Conservation (phyloP, 2,113 vertebrate species). For the Phylloscopus trochiloides region DNA sequence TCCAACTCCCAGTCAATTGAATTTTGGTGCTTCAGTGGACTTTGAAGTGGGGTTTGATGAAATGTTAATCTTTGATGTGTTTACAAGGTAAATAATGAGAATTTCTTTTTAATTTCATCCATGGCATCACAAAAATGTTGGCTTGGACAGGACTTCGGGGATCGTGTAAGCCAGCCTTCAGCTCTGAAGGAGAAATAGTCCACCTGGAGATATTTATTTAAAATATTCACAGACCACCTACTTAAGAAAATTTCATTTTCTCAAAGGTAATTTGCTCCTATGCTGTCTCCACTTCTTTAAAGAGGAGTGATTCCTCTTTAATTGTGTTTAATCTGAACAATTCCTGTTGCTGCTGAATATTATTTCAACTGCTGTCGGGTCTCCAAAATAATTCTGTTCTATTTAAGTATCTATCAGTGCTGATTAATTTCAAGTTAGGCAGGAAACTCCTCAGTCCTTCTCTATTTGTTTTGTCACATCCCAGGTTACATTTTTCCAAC, state of each 20-base stretch:
- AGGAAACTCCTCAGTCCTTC: neutral
- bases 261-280: neutral
- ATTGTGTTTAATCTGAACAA: neutral
- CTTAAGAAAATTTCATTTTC: neutral
- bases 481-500: neutral
- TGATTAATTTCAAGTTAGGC: neutral
- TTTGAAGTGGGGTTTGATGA: neutral
- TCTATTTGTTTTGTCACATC: neutral
- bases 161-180: neutral
- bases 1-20: neutral
- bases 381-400: neutral
- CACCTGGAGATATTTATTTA: neutral
- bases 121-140: neutral
- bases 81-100: neutral
- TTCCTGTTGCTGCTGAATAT: neutral
- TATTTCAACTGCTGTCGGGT: neutral
- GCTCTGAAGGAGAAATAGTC: neutral
- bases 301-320: neutral
- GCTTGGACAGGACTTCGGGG: fast-evolving
- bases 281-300: neutral
- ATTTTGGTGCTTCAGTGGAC: neutral
- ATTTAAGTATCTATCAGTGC: neutral
- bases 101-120: neutral
- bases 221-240: neutral
- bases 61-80: neutral